Conservation (phyloP, 2,113 vertebrate genomes). For the Promerops cafer region DNA sequence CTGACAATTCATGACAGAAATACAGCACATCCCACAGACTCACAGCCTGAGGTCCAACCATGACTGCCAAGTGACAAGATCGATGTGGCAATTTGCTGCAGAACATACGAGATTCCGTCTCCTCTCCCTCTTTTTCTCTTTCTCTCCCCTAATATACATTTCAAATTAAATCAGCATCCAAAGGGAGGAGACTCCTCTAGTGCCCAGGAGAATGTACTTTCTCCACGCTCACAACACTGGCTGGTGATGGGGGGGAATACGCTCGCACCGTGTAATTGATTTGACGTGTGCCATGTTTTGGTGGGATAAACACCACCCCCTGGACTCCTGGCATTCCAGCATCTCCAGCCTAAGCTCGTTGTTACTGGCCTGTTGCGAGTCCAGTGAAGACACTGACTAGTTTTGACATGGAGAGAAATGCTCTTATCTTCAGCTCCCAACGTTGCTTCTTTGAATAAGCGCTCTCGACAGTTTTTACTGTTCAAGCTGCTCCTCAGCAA, state of each 20-base stretch:
- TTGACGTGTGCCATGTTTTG: background rate
- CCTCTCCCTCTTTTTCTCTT: background rate
- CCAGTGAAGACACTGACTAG: background rate
- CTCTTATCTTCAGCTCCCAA: conserved; percentile 20
- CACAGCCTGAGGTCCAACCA: background rate
- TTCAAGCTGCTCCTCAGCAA: background rate
- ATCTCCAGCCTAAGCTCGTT: background rate
- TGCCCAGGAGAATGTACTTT: background rate
- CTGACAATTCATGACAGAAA: background rate
- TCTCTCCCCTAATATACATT: background rate
- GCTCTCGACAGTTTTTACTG: background rate
- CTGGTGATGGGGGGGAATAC: background rate
- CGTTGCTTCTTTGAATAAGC: background rate
- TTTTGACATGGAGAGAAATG: conserved; percentile 31
- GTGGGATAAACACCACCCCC: background rate
- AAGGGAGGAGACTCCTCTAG: background rate
- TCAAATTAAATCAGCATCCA: conserved; percentile 35
- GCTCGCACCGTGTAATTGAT: background rate
- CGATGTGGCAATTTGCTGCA: background rate
- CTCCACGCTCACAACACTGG: background rate
- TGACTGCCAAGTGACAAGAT: conserved; percentile 1
- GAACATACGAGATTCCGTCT: background rate
- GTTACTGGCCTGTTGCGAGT: background rate
- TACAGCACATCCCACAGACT: background rate
- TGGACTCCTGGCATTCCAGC: background rate